phyloP scores from a whole-genome alignment of 2,113 vertebrate genomes.

The Galbula dea region DNA sequence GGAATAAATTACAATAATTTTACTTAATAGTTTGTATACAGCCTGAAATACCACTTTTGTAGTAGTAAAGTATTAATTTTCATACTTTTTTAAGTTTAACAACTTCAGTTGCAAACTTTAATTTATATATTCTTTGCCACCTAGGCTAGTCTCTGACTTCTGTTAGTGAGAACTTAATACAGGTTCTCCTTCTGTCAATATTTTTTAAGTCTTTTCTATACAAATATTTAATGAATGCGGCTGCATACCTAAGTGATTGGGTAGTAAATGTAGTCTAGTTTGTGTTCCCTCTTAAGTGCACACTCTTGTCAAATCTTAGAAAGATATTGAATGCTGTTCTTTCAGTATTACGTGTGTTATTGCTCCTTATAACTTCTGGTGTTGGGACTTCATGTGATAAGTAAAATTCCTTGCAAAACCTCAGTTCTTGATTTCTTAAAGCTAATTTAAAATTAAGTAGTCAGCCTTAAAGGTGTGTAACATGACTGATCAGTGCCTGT shows the following conservation, averaged over 20 bases:
- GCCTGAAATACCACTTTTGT: not conserved
- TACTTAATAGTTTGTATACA: not conserved
- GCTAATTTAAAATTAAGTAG: not conserved
- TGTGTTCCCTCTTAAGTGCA: conserved; percentile 13
- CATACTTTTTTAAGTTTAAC: not conserved
- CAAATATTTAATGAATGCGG: conserved; percentile 44
- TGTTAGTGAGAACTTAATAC: not conserved
- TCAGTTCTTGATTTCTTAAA: not conserved
- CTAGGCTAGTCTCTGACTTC: not conserved
- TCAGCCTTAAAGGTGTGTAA: not conserved
- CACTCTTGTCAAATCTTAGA: not conserved
- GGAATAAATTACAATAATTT: not conserved
- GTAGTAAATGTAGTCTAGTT: not conserved
- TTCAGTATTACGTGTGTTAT: not conserved
- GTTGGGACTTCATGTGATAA: not conserved
- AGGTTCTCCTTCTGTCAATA: conserved; percentile 6
- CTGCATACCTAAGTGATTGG: not conserved
- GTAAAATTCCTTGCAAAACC: not conserved
- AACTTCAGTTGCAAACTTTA: not conserved
- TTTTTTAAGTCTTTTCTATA: conserved; percentile 2
- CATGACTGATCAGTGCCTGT: not conserved
- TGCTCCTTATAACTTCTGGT: not conserved
- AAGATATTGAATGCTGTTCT: not conserved
- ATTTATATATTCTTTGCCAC: not conserved
- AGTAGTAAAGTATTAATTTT: not conserved